Conservation (phyloP, 64 coral and sea anemone species). For the Cladopsammia gracilis region DNA sequence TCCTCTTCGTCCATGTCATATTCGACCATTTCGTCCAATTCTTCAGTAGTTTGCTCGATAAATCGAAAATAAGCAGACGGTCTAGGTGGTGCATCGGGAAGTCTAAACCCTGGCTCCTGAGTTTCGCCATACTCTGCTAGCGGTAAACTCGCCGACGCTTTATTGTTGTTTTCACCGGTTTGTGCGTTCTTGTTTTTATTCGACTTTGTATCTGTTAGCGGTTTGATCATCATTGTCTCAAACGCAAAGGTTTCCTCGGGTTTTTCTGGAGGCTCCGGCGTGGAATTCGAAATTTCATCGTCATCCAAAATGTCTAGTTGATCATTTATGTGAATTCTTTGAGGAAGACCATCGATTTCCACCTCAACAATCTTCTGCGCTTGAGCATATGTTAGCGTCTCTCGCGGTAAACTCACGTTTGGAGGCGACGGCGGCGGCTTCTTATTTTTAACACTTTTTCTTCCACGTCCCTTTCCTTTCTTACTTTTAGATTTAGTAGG, state of each 20-base stretch:
- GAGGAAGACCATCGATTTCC: slow-evolving; percentile 91
- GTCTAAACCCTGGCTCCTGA: slow-evolving; percentile 75
- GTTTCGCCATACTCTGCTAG: slow-evolving; percentile 76
- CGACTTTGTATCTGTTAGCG: slow-evolving; percentile 81
- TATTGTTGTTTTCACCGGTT: slow-evolving; percentile 58
- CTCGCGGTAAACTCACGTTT: slow-evolving; percentile 83
- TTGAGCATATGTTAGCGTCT: slow-evolving; percentile 99
- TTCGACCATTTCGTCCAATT: slow-evolving; percentile 96
- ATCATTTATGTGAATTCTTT: slow-evolving; percentile 94
- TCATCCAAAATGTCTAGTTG: slow-evolving; percentile 71
- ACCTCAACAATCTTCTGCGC: slow-evolving; percentile 98
- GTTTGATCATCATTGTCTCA: slow-evolving; percentile 81
- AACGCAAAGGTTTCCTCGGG: slow-evolving; percentile 74
- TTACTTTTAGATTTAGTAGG: slow-evolving; percentile 81
- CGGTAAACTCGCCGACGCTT: slow-evolving; percentile 53
- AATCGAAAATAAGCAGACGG: slow-evolving; percentile 98
- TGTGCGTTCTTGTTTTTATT: slow-evolving; percentile 88
- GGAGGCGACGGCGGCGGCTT: slow-evolving; percentile 90
- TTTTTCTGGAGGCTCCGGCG: slow-evolving; percentile 42
- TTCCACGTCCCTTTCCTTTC: slow-evolving; percentile 83
- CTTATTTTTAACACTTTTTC: slow-evolving; percentile 87
- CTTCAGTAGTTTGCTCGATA: slow-evolving; percentile 96
- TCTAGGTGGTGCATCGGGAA: slow-evolving; percentile 92
- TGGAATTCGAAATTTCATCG: slow-evolving; percentile 66
- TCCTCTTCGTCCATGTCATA: slow-evolving; percentile 99